Percentiles rank a stretch among this genome's conserved stretches.
phyloP scores from a whole-genome alignment of 1,140 invertebrate genomes.

The Atta colombica region DNA sequence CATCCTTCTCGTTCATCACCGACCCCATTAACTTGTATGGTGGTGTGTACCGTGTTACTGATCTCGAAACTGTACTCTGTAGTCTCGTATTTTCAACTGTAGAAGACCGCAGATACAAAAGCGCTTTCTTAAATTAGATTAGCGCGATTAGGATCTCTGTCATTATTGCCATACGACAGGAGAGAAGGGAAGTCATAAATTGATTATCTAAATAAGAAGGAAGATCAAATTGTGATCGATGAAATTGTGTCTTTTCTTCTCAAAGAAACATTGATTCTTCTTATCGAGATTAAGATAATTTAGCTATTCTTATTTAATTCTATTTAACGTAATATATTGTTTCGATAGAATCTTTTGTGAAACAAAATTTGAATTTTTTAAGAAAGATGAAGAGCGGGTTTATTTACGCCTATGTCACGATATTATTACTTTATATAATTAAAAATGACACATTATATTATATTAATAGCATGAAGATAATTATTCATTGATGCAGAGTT shows the following conservation, averaged over 20 bases:
- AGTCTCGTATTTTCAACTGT: conserved; percentile 21
- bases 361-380: background rate
- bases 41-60: conserved; percentile 5
- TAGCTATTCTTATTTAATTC: background rate
- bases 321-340: background rate
- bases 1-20: conserved; percentile 15
- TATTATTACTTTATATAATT: background rate
- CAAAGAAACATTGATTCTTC: background rate
- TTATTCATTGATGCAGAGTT: background rate
- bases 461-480: background rate
- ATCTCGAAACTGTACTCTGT: conserved; percentile 3
- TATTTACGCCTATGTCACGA: background rate
- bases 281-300: background rate
- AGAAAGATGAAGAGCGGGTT: background rate
- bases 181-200: conserved; percentile 18
- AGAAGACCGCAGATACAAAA: conserved; percentile 10
- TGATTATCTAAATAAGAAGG: conserved; percentile 11
- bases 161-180: background rate
- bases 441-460: conserved; percentile 4
- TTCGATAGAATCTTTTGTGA: background rate
- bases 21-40: conserved; percentile 39
- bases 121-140: conserved; percentile 37
- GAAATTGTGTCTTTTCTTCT: background rate
- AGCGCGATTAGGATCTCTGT: conserved; percentile 30
- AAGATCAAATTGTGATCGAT: background rate